Evolutionary conservation across 1,140 invertebrate species (phyloP), one percentile per base, ranked within the genome.

Genomic region (Frieseomelitta varia): DNA sequence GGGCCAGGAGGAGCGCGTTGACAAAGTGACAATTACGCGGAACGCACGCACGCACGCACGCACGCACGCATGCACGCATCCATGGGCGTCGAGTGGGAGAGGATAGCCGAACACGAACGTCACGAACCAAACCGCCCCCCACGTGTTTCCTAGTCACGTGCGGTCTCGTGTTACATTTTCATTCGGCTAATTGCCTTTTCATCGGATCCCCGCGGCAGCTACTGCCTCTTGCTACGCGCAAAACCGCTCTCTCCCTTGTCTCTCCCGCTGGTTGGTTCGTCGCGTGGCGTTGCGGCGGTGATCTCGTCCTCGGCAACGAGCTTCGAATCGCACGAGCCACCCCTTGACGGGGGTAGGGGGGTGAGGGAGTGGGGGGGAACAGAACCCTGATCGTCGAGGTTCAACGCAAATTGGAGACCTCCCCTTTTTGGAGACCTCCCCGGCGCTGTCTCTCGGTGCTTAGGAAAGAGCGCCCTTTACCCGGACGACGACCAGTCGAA

Each of bases 121-220:
- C 58, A 56, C 61, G n/a, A 34, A 47, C 27, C 47, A 85, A 76
- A 47, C 39, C 63, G 2, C 30, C 79, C 68, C 72, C 83, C 80
- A 73, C 58, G 71, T 82, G 87, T 83, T 80, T 87, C 90, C 89
- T 86, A 94, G 93, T 94, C 94, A 94, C 94, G 94, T 94, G 94
- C 93, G 93, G 91, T 94, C 93, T 93, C 93, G 92, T 94, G 94
- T 94, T 94, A 94, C 94, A 94, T 94, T 94, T 94, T 94, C 93
- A 94, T 94, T 94, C 92, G 91, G 93, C 94, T 94, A 94, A 94
- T 94, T 94, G 93, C 91, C 93, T 91, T 91, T 91, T 92, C 91
- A 92, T 92, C 89, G 87, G 81, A 87, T 90, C 90, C 90, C 88
- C 47, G 61, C 58, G 65, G 58, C 30, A 51, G 68, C 56, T 30